Evolutionary conservation across 2,888 invertebrate species (phyloP).

Genomic region (Nematopogon swammerdamellus): DNA sequence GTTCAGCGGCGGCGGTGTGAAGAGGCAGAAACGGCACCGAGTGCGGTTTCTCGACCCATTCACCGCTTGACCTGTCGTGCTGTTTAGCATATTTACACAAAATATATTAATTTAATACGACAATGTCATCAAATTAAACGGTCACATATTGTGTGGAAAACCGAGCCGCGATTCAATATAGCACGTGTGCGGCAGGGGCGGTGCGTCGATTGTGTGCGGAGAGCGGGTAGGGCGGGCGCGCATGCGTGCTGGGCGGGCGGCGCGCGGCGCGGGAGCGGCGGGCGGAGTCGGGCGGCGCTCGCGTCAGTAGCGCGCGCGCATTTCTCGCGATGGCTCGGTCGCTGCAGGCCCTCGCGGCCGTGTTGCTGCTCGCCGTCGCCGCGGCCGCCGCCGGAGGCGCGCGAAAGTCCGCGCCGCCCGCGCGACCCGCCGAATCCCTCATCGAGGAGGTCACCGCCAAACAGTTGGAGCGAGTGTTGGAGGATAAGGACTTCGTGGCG

Average conservation of each 20-base stretch:
- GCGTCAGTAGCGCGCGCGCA: slow-evolving; percentile 49
- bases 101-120: slow-evolving; percentile 1
- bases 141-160: neutral
- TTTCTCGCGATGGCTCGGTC: slow-evolving; percentile 49
- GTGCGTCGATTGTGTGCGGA: slow-evolving; percentile 1
- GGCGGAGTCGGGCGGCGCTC: slow-evolving; percentile 22
- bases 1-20: neutral
- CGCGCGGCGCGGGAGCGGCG: slow-evolving; percentile 15
- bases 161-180: neutral
- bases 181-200: neutral
- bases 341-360: slow-evolving; percentile 45
- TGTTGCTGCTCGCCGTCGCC: slow-evolving; percentile 50
- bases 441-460: slow-evolving; percentile 93
- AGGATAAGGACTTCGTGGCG: slow-evolving; percentile 91
- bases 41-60: no score
- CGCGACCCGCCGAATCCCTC: slow-evolving; percentile 63
- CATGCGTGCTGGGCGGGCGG: slow-evolving; percentile 15
- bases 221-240: slow-evolving; percentile 19
- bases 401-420: slow-evolving; percentile 39
- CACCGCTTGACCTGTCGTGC: no score
- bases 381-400: slow-evolving; percentile 23
- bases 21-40: neutral
- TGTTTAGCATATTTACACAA: no score
- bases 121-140: neutral
- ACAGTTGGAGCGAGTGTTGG: slow-evolving; percentile 84